Evolutionary conservation across 2,797 vertebrate species (phyloP).

Genomic region (Enteromius fasciolatus): DNA sequence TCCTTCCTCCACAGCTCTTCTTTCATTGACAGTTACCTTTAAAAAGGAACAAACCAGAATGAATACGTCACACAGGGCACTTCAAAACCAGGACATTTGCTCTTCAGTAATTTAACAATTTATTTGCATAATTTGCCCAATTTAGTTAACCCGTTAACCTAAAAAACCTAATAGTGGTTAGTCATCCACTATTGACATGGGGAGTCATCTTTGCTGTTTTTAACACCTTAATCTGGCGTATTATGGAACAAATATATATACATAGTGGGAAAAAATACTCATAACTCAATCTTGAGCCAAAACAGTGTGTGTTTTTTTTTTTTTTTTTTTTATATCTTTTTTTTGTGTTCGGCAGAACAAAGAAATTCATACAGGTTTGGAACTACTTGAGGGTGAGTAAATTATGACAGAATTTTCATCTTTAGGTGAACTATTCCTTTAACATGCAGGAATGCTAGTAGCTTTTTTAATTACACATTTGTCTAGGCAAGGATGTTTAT

Average conservation of each 20-base stretch:
- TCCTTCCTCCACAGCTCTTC: constrained; percentile 38
- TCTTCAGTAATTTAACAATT: neutral
- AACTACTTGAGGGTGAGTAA: too few species aligned
- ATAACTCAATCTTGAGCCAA: too few species aligned
- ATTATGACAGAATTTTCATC: too few species aligned
- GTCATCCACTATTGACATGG: too few species aligned
- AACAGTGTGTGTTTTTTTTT: too few species aligned
- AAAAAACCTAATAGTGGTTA: neutral
- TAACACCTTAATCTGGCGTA: neutral
- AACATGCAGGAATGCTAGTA: neutral
- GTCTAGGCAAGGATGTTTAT: neutral
- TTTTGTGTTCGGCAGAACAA: too few species aligned
- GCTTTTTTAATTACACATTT: neutral
- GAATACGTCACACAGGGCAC: neutral
- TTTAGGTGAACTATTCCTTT: too few species aligned
- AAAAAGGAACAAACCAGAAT: neutral
- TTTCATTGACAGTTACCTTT: neutral
- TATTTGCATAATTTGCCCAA: neutral
- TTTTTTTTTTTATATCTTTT: too few species aligned
- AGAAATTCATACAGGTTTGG: too few species aligned
- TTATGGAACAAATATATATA: too few species aligned
- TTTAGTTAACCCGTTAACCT: neutral
- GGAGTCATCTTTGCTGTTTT: neutral
- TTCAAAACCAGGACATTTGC: neutral
- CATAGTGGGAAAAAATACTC: too few species aligned